These are phyloP conservation scores for Cherax quadricarinatus DNA, from an alignment of 1,140 invertebrate species.

Conservation along the genomic window DNA sequence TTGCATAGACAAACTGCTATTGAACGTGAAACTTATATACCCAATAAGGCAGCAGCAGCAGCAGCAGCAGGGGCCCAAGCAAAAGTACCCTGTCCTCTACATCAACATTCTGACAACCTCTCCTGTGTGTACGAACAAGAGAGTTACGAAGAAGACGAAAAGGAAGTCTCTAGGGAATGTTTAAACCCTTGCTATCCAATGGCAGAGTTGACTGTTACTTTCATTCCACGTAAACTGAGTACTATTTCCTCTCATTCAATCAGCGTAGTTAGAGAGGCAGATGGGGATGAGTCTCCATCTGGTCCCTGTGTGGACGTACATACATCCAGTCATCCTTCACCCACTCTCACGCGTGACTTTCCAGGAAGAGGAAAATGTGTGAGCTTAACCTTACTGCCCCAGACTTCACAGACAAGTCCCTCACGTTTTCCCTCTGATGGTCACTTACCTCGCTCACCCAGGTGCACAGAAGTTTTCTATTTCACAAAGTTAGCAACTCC, in stretches of 20 bases:
- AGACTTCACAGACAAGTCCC: constrained; percentile 26
- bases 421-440: constrained; percentile 36
- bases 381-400: constrained; percentile 28
- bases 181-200: constrained; percentile 32
- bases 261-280: constrained; percentile 23
- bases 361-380: constrained; percentile 33
- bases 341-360: not conserved
- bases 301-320: not conserved
- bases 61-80: not conserved
- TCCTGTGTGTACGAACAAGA: constrained; percentile 47
- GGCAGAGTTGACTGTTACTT: constrained; percentile 12
- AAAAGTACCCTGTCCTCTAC: constrained; percentile 26
- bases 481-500: constrained; percentile 25
- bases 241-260: constrained; percentile 35
- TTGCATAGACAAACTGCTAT: constrained; percentile 26
- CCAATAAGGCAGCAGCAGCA: constrained; percentile 1
- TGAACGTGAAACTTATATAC: constrained; percentile 49
- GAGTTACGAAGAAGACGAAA: constrained; percentile 30
- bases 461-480: constrained; percentile 17
- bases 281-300: not conserved
- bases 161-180: not conserved
- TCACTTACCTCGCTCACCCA: constrained; percentile 12
- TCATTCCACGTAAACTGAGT: constrained; percentile 40
- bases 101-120: constrained; percentile 32
- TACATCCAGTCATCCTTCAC: not conserved